Evolutionary conservation across 2,888 invertebrate species (phyloP).

Genomic region (Oscheius sp.): DNA sequence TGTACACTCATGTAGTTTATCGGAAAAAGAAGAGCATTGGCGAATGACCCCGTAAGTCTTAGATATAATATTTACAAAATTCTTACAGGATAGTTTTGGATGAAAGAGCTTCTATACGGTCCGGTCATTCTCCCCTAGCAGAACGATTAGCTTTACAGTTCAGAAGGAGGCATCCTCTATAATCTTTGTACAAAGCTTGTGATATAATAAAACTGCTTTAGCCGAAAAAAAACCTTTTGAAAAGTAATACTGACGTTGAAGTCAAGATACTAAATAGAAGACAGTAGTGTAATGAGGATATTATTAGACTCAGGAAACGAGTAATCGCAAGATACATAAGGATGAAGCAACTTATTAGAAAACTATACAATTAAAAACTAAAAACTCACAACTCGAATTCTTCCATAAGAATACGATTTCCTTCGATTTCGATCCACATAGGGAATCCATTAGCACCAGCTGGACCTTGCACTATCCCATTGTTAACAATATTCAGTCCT

Average conservation of each 20-base stretch:
- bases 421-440: not conserved
- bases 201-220: too few species aligned
- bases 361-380: too few species aligned
- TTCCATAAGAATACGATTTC: not conserved
- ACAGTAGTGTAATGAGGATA: too few species aligned
- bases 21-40: constrained; percentile 48
- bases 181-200: constrained; percentile 20
- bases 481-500: not conserved
- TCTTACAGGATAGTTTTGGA: constrained; percentile 8
- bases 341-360: too few species aligned
- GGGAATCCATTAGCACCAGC: not conserved
- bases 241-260: too few species aligned
- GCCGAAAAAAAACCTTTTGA: too few species aligned
- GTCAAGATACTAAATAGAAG: too few species aligned
- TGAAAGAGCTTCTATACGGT: constrained; percentile 27
- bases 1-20: constrained; percentile 53
- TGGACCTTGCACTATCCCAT: not conserved
- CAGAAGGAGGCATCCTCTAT: constrained; percentile 38
- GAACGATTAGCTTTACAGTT: constrained; percentile 48
- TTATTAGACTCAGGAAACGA: too few species aligned
- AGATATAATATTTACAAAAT: not conserved
- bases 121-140: constrained; percentile 44
- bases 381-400: too few species aligned
- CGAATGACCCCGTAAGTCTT: constrained; percentile 42
- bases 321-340: too few species aligned